Percentiles rank a stretch among this genome's conserved stretches.
These are phyloP conservation scores for Amaurobius ferox DNA, from an alignment of 2,888 invertebrate genomes.

Conservation along the genomic window DNA sequence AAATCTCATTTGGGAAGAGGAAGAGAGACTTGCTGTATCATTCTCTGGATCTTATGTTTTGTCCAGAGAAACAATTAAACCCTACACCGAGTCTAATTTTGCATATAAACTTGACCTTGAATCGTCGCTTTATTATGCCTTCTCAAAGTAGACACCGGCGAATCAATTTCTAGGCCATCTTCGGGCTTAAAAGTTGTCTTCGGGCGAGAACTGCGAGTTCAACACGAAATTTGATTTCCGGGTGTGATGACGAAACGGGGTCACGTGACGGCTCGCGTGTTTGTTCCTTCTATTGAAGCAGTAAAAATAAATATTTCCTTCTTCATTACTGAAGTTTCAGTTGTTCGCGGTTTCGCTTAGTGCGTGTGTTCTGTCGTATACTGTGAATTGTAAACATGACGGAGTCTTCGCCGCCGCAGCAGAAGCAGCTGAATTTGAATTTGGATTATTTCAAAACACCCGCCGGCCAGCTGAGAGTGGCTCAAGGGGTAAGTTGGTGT, in stretches of 20 bases:
- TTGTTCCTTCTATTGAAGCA: neutral
- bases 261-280: slow-evolving; percentile 41
- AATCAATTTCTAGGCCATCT: neutral
- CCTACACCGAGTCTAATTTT: neutral
- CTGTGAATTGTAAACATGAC: slow-evolving; percentile 16
- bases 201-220: slow-evolving; percentile 9
- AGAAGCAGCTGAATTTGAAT: slow-evolving; percentile 26
- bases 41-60: neutral
- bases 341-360: neutral
- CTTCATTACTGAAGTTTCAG: neutral
- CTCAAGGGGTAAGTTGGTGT: slow-evolving; percentile 41
- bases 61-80: neutral
- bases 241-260: slow-evolving; percentile 49
- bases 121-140: neutral
- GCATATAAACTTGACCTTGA: slow-evolving; percentile 4
- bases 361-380: neutral
- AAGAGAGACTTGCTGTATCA: neutral
- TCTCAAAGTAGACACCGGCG: neutral
- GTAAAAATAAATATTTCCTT: slow-evolving; percentile 1
- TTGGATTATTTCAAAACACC: slow-evolving; percentile 31
- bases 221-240: slow-evolving; percentile 38
- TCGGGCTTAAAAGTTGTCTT: neutral
- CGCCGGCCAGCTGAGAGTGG: slow-evolving; percentile 20
- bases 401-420: slow-evolving; percentile 20
- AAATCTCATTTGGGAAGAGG: neutral